A percentile compares a stretch with the other conserved stretches of the same genome.
Conservation (phyloP, 2,888 invertebrate species). For the Drosophila meridionalis region DNA sequence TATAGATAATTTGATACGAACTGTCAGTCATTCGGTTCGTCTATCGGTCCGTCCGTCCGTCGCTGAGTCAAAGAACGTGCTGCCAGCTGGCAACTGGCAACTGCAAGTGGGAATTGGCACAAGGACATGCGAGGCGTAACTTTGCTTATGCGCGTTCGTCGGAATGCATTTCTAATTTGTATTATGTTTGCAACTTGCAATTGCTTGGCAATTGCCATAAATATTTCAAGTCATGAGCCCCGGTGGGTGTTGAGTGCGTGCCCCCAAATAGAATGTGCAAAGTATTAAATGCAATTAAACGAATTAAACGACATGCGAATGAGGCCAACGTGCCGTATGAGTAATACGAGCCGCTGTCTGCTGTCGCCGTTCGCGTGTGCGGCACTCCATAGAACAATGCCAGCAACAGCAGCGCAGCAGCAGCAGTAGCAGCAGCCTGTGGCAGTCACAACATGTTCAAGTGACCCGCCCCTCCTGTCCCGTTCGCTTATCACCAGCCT, state of each 20-base stretch:
- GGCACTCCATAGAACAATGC: constrained; percentile 55
- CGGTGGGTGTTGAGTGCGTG: constrained; percentile 27
- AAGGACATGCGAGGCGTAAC: constrained; percentile 61
- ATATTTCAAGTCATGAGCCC: constrained; percentile 41
- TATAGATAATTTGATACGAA: constrained; percentile 75
- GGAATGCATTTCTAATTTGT: constrained; percentile 73
- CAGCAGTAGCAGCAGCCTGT: constrained; percentile 31
- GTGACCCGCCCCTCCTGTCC: constrained; percentile 25
- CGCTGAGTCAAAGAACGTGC: constrained; percentile 28
- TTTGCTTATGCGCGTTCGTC: constrained; percentile 53
- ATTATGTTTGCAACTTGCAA: constrained; percentile 64
- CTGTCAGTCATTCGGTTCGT: constrained; percentile 49
- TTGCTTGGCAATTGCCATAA: constrained; percentile 44
- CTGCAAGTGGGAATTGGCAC: constrained; percentile 65
- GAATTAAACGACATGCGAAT: constrained; percentile 59
- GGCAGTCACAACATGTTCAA: constrained; percentile 60
- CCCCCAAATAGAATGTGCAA: constrained; percentile 30
- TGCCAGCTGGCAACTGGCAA: constrained; percentile 53
- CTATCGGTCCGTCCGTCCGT: constrained; percentile 23
- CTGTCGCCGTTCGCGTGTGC: constrained; percentile 17
- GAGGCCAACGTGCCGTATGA: constrained; percentile 52
- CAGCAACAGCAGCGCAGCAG: constrained; percentile 23
- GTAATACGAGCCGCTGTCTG: constrained; percentile 14
- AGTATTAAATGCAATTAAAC: constrained; percentile 68
- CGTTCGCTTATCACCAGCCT: constrained; percentile 60